Evolutionary conservation across 2,113 vertebrate species (phyloP).

Genomic region (Pavo muticus): DNA sequence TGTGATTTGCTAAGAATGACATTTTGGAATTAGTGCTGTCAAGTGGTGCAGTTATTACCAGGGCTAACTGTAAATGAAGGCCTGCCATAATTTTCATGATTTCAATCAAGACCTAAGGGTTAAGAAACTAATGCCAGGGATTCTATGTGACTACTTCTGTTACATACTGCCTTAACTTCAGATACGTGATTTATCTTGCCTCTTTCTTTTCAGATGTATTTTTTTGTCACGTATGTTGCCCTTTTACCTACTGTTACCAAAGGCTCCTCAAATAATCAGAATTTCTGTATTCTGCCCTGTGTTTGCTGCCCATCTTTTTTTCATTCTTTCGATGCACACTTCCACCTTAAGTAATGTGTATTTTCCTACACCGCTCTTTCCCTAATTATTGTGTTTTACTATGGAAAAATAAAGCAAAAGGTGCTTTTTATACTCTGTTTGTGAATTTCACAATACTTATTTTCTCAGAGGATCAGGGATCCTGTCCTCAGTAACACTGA

Average conservation of each 20-base stretch:
- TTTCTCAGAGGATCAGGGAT: neutral
- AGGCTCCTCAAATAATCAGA: neutral
- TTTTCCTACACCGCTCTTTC: neutral
- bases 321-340: neutral
- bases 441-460: neutral
- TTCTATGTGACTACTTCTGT: neutral
- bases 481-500: neutral
- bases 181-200: neutral
- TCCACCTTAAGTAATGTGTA: neutral
- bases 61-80: neutral
- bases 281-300: neutral
- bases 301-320: neutral
- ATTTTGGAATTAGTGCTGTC: neutral
- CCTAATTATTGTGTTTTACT: neutral
- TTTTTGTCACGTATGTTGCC: neutral
- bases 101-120: neutral
- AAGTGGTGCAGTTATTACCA: neutral
- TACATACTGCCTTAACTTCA: neutral
- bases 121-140: neutral
- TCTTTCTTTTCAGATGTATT: neutral
- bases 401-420: neutral
- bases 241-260: neutral
- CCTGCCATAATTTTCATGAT: neutral
- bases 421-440: neutral
- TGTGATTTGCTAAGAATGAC: neutral